A percentile compares a stretch with the other conserved stretches of the same genome.
phyloP scores from a whole-genome alignment of 2,113 vertebrate genomes.

The Neodon shergylaensis region DNA sequence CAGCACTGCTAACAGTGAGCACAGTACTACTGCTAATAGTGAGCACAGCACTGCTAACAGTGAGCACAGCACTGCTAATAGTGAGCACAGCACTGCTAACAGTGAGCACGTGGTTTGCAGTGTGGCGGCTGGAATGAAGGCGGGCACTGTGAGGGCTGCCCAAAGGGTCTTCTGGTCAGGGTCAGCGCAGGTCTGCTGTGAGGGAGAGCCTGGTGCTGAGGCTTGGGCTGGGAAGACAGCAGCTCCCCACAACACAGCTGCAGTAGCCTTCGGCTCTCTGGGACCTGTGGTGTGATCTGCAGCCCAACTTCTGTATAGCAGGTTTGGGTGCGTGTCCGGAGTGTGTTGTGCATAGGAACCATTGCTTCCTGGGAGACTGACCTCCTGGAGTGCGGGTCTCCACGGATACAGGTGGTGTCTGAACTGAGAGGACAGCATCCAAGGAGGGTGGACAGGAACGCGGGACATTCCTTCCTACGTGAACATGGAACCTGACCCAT shows the following conservation, averaged over 20 bases:
- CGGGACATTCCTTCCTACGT: fast-evolving
- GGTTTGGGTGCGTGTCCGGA: fast-evolving
- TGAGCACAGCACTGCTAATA: too few species aligned
- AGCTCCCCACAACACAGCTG: too few species aligned
- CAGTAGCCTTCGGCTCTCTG: background rate
- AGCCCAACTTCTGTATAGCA: background rate
- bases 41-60: too few species aligned
- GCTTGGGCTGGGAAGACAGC: too few species aligned
- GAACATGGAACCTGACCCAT: fast-evolving
- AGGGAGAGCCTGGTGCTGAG: background rate
- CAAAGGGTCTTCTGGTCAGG: too few species aligned
- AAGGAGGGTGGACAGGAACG: fast-evolving
- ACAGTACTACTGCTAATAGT: too few species aligned
- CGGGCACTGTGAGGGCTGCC: too few species aligned
- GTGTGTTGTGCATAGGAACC: fast-evolving
- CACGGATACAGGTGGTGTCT: fast-evolving
- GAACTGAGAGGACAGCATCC: background rate
- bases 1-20: too few species aligned
- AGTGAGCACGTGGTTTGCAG: background rate
- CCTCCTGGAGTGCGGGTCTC: fast-evolving
- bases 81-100: too few species aligned
- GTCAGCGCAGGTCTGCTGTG: background rate
- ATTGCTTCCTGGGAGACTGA: fast-evolving
- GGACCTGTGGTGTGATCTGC: background rate
- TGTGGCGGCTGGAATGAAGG: fast-evolving